These are phyloP conservation scores for Callyntrura guangdongensis DNA, from an alignment of 2,888 invertebrate species.

Conservation along the genomic window DNA sequence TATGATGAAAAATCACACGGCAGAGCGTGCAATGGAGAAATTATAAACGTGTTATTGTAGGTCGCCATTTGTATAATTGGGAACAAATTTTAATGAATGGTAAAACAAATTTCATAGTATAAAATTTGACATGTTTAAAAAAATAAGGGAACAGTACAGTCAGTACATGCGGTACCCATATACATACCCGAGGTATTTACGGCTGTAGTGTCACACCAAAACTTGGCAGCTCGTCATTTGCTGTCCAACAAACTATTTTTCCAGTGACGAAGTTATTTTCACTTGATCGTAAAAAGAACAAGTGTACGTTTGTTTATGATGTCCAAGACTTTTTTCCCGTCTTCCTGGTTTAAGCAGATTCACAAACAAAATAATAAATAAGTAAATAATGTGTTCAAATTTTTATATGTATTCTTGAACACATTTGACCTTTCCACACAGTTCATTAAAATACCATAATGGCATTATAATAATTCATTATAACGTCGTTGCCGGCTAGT, in stretches of 20 bases:
- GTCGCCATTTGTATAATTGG: slow-evolving; percentile 22
- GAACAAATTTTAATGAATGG: slow-evolving; percentile 13
- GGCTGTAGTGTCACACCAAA: background rate
- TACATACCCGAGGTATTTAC: background rate
- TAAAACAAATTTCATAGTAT: background rate
- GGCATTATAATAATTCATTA: slow-evolving; percentile 63
- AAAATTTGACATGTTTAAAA: no score
- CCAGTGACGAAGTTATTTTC: slow-evolving; percentile 34
- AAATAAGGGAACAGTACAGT: background rate
- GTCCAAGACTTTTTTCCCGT: slow-evolving; percentile 2
- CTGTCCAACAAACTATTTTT: background rate
- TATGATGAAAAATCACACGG: background rate
- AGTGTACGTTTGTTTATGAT: background rate
- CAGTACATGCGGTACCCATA: background rate
- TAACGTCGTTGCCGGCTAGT: slow-evolving; percentile 26
- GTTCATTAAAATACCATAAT: slow-evolving; percentile 67
- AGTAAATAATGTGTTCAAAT: slow-evolving; percentile 23
- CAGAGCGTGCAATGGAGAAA: background rate
- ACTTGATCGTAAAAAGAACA: background rate
- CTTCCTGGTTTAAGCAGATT: slow-evolving; percentile 41
- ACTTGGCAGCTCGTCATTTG: background rate
- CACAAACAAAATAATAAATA: slow-evolving; percentile 9
- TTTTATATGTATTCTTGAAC: slow-evolving; percentile 31
- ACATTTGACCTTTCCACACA: slow-evolving; percentile 42
- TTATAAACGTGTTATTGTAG: background rate